A percentile compares a stretch with the other conserved stretches of the same genome.
Evolutionary conservation across 92 coral and sea anemone species (phyloP).

Genomic region (Chrysogorgia sp.): DNA sequence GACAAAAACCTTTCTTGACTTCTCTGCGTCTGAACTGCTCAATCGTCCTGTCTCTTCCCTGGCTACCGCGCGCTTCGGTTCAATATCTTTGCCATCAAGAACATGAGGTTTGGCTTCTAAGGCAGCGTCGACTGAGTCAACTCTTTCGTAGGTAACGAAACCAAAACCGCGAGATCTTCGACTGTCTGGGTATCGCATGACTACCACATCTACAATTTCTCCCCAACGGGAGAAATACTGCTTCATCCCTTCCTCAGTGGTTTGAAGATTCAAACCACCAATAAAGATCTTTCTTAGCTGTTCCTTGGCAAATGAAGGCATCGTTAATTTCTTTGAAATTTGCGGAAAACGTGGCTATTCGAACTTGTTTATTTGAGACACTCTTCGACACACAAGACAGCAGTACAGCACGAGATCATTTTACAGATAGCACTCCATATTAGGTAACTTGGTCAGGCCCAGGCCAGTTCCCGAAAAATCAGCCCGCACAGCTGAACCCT

Average conservation of each 20-base stretch:
- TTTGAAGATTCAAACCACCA: constrained; percentile 90
- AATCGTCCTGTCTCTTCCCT: constrained; percentile 80
- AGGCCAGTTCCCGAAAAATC: no score
- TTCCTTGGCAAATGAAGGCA: constrained; percentile 56
- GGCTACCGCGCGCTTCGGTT: constrained; percentile 96
- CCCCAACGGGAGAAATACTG: constrained; percentile 96
- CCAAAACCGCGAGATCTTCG: constrained; percentile 96
- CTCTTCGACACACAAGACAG: no score
- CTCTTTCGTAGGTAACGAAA: constrained; percentile 83
- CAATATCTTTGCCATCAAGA: constrained; percentile 88
- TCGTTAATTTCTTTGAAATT: background rate
- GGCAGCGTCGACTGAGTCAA: constrained; percentile 84
- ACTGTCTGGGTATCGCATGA: constrained; percentile 79
- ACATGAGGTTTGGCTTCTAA: constrained; percentile 72
- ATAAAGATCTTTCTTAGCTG: constrained; percentile 91
- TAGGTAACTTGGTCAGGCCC: no score
- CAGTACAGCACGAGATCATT: no score
- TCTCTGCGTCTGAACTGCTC: constrained; percentile 51
- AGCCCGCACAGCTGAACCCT: no score
- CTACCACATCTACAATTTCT: constrained; percentile 86
- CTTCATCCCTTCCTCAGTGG: constrained; percentile 82
- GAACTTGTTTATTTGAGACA: background rate
- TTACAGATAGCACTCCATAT: no score
- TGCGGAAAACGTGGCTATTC: background rate
- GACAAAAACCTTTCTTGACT: constrained; percentile 84